Base-by-base conservation (phyloP, 1,140 invertebrate species). In the Drosophila malerkotliana region DNA sequence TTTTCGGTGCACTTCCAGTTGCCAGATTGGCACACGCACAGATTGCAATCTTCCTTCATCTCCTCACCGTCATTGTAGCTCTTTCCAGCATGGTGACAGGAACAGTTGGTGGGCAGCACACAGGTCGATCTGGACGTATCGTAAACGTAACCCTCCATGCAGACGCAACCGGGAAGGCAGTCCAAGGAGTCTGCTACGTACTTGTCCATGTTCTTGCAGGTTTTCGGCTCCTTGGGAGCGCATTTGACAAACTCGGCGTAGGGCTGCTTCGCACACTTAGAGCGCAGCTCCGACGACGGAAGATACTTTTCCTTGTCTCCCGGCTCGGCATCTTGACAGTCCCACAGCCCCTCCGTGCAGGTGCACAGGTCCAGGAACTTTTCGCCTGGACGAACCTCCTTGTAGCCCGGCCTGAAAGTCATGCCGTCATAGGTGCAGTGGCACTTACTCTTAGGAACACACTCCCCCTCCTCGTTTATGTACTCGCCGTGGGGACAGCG, bases 71-170 rank as follows among this genome's bases (percentile, higher is more conserved):
- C 96, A 15, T 93, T 92, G 88, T 97, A 98, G 83, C 96, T 97
- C 21, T 94, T 93, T 3, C 97, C 96, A 14, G 96, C 97, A 91
- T 98, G 97, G 91, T 97, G 96, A 90, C 97, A 98, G 0, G 97
- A 97, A 84, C 97, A 98, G 34, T 95, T 92, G 1, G 92, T 83
- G 1, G 95, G 93, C 59, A 93, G 90, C 1, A 98, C 94, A 87
- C 97, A 98, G 10, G 91, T 87, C 63, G 94, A 94, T 1, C 93
- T 94, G 4, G 94, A 92, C 0, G 93, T 93, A 77, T 97, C 96
- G 3, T 95, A 91, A 4, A 98, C 95, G 84, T 94, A 96, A 8
- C 96, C 96, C 37, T 93, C 91, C 92, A 95, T 95, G 90, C 96
- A 97, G 62, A 95, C 92, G 83, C 97, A 98, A 3, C 97, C 97